These are phyloP conservation scores for Silurus aristotelis DNA, from an alignment of 2,797 vertebrate species.

Conservation along the genomic window DNA sequence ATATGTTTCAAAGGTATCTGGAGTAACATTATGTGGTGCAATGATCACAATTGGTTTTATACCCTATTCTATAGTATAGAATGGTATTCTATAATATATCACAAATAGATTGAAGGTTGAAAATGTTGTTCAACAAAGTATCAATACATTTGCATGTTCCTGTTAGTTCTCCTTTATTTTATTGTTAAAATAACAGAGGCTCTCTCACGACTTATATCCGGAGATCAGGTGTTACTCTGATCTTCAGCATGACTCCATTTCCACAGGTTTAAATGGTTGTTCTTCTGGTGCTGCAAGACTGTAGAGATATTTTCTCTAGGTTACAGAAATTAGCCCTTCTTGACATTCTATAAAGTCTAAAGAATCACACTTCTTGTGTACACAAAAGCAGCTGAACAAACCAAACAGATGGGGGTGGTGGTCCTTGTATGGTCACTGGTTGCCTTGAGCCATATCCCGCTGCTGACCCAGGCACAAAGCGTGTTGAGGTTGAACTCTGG, in stretches of 20 bases:
- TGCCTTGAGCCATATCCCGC: slow-evolving; percentile 27
- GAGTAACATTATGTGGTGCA: background rate
- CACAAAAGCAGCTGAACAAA: slow-evolving; percentile 31
- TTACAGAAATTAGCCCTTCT: slow-evolving; percentile 32
- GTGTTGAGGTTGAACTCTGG: slow-evolving; percentile 67
- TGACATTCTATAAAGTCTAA: background rate
- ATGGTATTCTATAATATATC: background rate
- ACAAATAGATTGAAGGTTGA: too few species aligned
- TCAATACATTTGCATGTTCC: background rate
- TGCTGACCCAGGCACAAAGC: slow-evolving; percentile 45
- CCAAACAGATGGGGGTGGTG: slow-evolving; percentile 34
- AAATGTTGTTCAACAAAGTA: too few species aligned
- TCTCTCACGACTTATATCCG: background rate
- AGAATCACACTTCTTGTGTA: background rate
- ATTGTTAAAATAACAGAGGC: slow-evolving; percentile 13
- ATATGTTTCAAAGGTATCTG: background rate
- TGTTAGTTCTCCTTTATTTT: background rate
- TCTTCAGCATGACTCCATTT: slow-evolving; percentile 48
- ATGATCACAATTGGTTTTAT: background rate
- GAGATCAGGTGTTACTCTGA: slow-evolving; percentile 59
- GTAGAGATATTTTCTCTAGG: background rate
- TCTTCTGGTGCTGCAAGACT: slow-evolving; percentile 48
- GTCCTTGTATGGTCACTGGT: slow-evolving; percentile 47
- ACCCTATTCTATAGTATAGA: background rate
- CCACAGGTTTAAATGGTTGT: slow-evolving; percentile 54